phyloP scores from a whole-genome alignment of 1,140 invertebrate species.

The Lineus longissimus region DNA sequence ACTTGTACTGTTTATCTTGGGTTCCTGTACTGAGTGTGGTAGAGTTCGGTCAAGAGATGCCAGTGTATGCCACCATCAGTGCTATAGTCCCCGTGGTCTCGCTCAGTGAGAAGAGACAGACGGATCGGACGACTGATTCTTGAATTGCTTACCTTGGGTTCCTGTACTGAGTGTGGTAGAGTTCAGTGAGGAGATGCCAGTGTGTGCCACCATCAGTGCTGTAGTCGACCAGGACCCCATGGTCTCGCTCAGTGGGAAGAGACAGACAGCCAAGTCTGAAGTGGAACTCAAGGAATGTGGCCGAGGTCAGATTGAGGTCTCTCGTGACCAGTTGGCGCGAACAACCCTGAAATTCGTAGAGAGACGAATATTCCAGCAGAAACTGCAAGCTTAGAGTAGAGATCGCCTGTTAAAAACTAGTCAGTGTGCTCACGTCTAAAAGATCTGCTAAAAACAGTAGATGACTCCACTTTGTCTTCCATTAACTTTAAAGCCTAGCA shows the following conservation, averaged over 20 bases:
- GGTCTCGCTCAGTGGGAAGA: slow-evolving; percentile 25
- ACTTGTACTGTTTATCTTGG: slow-evolving; percentile 30
- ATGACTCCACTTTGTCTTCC: too few relatives aligned
- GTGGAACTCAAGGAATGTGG: slow-evolving; percentile 53
- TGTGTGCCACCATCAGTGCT: slow-evolving; percentile 45
- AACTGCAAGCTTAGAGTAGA: too few relatives aligned
- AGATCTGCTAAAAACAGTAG: too few relatives aligned
- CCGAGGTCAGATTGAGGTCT: slow-evolving; percentile 50
- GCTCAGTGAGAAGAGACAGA: too few relatives aligned
- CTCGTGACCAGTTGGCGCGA: slow-evolving; percentile 47
- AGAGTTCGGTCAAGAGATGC: slow-evolving; percentile 43
- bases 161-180: slow-evolving; percentile 44
- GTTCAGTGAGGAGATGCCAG: slow-evolving; percentile 45
- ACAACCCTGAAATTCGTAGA: slow-evolving; percentile 42
- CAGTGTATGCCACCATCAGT: slow-evolving; percentile 47
- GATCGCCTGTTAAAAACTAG: too few relatives aligned
- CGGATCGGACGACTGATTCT: too few relatives aligned
- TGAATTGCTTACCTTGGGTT: slow-evolving; percentile 33
- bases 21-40: slow-evolving; percentile 41
- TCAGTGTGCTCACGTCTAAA: too few relatives aligned
- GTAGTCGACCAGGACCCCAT: too few relatives aligned
- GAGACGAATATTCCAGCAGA: too few relatives aligned
- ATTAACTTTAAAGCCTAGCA: too few relatives aligned
- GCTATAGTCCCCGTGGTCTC: slow-evolving; percentile 47
- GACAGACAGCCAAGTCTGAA: slow-evolving; percentile 52